Conservation (phyloP, 2,888 invertebrate species). For the Anorthoa munda region DNA sequence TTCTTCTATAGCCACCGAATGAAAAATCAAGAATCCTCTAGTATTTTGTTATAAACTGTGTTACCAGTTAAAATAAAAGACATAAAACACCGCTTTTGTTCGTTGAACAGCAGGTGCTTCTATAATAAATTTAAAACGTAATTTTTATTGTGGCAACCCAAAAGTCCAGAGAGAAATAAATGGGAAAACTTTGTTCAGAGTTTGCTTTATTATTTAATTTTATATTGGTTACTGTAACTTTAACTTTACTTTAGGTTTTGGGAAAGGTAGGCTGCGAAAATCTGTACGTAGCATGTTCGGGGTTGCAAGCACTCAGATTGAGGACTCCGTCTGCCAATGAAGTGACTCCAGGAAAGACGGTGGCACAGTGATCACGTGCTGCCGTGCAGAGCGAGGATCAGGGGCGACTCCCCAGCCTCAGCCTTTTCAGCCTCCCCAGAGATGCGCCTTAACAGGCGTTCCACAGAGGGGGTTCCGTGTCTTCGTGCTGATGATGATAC, state of each 20-base stretch:
- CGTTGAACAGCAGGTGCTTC: conserved; percentile 42
- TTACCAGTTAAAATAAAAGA: conserved; percentile 33
- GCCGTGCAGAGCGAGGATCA: too few relatives aligned
- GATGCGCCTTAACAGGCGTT: too few relatives aligned
- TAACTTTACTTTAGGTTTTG: conserved; percentile 7
- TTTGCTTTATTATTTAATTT: conserved; percentile 48
- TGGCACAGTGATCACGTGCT: too few relatives aligned
- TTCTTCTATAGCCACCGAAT: too few relatives aligned
- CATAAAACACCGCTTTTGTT: conserved; percentile 39
- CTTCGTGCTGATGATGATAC: too few relatives aligned
- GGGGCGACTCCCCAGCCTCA: too few relatives aligned
- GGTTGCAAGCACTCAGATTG: too few relatives aligned
- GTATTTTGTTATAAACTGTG: background rate
- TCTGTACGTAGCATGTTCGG: background rate
- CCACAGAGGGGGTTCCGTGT: too few relatives aligned
- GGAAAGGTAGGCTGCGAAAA: background rate
- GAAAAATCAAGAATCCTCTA: background rate
- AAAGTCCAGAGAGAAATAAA: conserved; percentile 57
- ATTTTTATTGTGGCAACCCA: conserved; percentile 59
- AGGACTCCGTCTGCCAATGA: too few relatives aligned
- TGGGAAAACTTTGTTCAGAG: conserved; percentile 41
- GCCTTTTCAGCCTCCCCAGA: too few relatives aligned
- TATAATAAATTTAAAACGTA: conserved; percentile 54
- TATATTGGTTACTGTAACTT: conserved; percentile 30
- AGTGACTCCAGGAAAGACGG: too few relatives aligned